phyloP scores from a whole-genome alignment of 2,888 invertebrate genomes.

The Drosophila atroscutellata region DNA sequence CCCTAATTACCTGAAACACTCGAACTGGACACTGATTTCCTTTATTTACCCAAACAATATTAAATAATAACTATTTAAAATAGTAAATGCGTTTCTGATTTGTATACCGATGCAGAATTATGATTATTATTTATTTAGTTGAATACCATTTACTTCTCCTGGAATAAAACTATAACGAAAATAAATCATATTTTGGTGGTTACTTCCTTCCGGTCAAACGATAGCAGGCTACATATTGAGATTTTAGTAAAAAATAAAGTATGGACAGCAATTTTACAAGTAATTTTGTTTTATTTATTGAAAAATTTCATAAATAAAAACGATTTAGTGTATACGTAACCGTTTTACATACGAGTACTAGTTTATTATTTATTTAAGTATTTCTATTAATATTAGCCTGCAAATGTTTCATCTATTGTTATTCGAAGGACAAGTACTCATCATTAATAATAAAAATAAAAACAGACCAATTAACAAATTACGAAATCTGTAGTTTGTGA shows the following conservation, averaged over 20 bases:
- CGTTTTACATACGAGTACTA: conserved; percentile 68
- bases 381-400: conserved; percentile 69
- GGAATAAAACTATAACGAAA: neutral
- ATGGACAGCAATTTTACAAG: conserved; percentile 32
- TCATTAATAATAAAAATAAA: conserved; percentile 41
- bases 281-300: conserved; percentile 57
- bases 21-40: conserved; percentile 11
- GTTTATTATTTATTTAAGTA: conserved; percentile 65
- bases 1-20: neutral
- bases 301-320: conserved; percentile 69
- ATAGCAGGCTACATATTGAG: neutral
- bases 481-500: conserved; percentile 20
- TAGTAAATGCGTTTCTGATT: conserved; percentile 53
- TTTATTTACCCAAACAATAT: conserved; percentile 54
- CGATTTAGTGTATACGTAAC: conserved; percentile 59
- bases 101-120: conserved; percentile 56
- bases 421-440: conserved; percentile 38
- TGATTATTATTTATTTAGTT: conserved; percentile 54
- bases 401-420: conserved; percentile 59
- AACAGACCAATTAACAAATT: conserved; percentile 40
- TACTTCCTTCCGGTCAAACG: neutral
- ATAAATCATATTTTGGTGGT: conserved; percentile 1
- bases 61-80: conserved; percentile 64
- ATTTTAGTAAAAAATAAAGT: neutral
- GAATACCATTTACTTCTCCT: conserved; percentile 36